phyloP scores from a whole-genome alignment of 2,888 invertebrate genomes.

The Shargacucullia verbasci region DNA sequence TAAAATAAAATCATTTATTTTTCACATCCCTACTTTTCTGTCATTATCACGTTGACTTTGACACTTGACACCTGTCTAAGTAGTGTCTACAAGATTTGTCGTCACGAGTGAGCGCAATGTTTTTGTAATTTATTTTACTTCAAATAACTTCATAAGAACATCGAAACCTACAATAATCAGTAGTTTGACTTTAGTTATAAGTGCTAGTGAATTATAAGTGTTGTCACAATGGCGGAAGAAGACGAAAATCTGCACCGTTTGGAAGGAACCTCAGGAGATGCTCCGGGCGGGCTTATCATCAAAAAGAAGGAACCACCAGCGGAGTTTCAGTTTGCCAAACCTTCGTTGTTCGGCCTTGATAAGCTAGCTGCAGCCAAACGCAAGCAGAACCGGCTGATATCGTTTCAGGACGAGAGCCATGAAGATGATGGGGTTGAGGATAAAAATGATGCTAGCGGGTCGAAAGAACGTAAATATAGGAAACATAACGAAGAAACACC shows the following conservation, averaged over 20 bases:
- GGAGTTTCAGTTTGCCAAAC: conserved; percentile 93
- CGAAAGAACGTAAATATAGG: conserved; percentile 91
- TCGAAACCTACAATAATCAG: conserved; percentile 7
- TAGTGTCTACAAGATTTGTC: conserved; percentile 3
- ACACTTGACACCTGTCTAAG: conserved; percentile 26
- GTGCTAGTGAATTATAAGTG: conserved; percentile 17
- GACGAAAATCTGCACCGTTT: conserved; percentile 92
- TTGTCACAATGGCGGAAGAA: conserved; percentile 75
- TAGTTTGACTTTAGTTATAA: conserved; percentile 29
- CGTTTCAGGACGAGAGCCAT: conserved; percentile 88
- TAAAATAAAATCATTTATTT: too few species aligned
- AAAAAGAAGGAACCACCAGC: conserved; percentile 89
- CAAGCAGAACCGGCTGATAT: conserved; percentile 91
- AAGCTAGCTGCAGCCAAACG: conserved; percentile 94
- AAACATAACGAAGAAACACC: conserved; percentile 96
- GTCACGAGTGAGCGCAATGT: conserved; percentile 37
- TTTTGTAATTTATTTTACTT: conserved; percentile 49
- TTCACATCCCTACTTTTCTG: too few species aligned
- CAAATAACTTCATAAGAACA: conserved; percentile 15
- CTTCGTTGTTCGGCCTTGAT: conserved; percentile 95
- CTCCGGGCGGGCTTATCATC: conserved; percentile 92
- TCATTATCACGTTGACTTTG: conserved; percentile 17
- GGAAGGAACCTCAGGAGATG: conserved; percentile 90
- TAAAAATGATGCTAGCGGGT: conserved; percentile 60
- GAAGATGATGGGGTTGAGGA: conserved; percentile 69